A percentile compares a stretch with the other conserved stretches of the same genome.
phyloP scores from a whole-genome alignment of 2,113 vertebrate genomes.

The Xenopus borealis region DNA sequence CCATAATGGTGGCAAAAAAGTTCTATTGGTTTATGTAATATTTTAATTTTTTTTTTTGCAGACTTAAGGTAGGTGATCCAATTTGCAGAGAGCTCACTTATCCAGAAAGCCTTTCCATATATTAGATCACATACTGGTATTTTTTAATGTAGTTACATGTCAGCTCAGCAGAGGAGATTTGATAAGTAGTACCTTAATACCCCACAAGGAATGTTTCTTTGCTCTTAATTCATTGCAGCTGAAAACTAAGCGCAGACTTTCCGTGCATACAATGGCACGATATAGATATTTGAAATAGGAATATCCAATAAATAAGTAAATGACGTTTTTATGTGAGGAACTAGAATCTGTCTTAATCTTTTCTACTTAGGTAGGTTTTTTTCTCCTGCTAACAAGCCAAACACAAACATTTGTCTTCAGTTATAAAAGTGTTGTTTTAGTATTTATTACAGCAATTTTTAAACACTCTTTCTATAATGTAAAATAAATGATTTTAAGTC shows the following conservation, averaged over 20 bases:
- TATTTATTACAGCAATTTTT: conserved; percentile 19
- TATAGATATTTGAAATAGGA: background rate
- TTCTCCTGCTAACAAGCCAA: background rate
- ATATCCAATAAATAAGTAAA: background rate
- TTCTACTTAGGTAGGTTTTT: background rate
- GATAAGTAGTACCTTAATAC: no score
- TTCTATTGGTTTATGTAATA: no score
- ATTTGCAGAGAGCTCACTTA: no score
- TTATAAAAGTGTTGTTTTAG: conserved; percentile 27
- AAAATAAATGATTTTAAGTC: conserved; percentile 34
- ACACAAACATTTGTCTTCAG: conserved; percentile 30
- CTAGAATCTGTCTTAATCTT: background rate
- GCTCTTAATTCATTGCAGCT: conserved; percentile 30
- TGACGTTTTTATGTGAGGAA: background rate
- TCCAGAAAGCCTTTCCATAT: no score
- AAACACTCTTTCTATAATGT: conserved; percentile 2
- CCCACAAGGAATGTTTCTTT: background rate
- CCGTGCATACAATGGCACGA: background rate
- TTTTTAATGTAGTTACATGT: no score
- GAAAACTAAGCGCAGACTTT: background rate
- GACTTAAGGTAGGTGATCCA: no score
- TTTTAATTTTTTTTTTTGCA: no score
- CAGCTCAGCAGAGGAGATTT: no score
- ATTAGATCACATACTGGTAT: no score
- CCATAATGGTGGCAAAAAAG: no score